Percentiles rank a stretch among this genome's conserved stretches.
Evolutionary conservation across 2,797 vertebrate genomes (phyloP).

Genomic region (Eleutherodactylus coqui): DNA sequence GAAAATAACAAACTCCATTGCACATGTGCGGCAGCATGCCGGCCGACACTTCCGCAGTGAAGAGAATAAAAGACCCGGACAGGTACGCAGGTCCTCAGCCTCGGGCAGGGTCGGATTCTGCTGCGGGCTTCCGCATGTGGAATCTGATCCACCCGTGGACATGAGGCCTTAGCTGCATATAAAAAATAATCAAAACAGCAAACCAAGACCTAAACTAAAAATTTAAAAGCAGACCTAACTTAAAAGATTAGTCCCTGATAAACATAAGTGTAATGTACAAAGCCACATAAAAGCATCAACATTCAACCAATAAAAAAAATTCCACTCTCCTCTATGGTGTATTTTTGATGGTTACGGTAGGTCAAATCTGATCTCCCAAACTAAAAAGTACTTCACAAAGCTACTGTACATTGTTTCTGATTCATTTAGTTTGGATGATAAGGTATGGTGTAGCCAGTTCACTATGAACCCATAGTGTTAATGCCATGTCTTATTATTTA

Average conservation of each 20-base stretch:
- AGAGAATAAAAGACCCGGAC: too few relatives aligned
- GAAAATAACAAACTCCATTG: too few relatives aligned
- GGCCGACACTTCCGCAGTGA: too few relatives aligned
- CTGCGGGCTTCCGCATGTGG: too few relatives aligned
- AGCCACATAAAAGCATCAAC: background rate
- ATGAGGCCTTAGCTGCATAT: too few relatives aligned
- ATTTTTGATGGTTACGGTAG: background rate
- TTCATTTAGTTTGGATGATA: background rate
- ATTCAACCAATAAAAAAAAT: background rate
- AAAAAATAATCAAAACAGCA: too few relatives aligned
- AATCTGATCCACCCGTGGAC: too few relatives aligned
- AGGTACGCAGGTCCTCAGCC: too few relatives aligned
- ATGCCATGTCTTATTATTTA: background rate
- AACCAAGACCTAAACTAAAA: background rate
- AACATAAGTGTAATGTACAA: background rate
- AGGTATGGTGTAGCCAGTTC: background rate
- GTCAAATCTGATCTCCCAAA: background rate
- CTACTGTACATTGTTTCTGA: background rate
- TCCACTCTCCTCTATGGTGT: background rate
- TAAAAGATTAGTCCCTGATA: background rate
- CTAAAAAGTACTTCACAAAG: background rate
- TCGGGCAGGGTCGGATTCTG: too few relatives aligned
- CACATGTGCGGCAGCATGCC: too few relatives aligned
- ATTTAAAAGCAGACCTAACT: background rate
- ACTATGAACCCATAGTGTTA: too few relatives aligned